Base-by-base conservation (phyloP, 2,113 vertebrate genomes). In the Halcyon senegalensis region DNA sequence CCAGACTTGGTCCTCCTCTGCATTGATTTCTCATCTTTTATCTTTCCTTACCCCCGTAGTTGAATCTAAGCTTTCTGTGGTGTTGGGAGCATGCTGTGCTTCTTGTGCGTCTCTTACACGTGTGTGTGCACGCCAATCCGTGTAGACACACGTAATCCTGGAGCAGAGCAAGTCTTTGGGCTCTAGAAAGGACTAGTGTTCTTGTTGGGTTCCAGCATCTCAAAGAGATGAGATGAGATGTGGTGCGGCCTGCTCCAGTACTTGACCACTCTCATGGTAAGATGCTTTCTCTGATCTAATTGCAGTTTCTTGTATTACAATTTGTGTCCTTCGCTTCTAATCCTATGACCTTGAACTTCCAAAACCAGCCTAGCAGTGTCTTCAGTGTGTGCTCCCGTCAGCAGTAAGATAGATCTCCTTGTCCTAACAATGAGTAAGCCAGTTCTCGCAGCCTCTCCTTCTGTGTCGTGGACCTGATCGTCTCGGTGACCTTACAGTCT, bases 101-200 rank as follows among this genome's bases (percentile, higher is more conserved):
- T 72, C 58, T 76, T 2, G 12, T 63, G 6, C 39, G 4, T 31
- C 31, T 21, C 23, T 56, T 31, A 39, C 10, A 9, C 5, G 0
- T 69, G 30, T 0, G 4, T 69, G 41, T 0, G 4, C 6, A 23
- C 7, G 6, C 15, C 48, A 10, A 9, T 51, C 50, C 0, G 0
- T 37, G 43, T 23, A 63, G 60, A 25, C 21, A 25, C 21, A 5
- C 0, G 1, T 58, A 66, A 50, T 48, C 14, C 37, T 63, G 75
- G 28, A 82, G 9, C n/a, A 78, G 21, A 8, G 5, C 7, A 63
- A 59, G n/a, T 55, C 11, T 35, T 67, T 37, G 21, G n/a, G 10
- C 14, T 74, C 30, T 44, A 41, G 41, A 37, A 74, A 39, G 16
- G 11, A 58, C 2, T 5, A 41, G 9, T 28, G 33, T n/a, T 62